Evolutionary conservation across 2,797 vertebrate genomes (phyloP).

Genomic region (Myoxocephalus aenaeus): DNA sequence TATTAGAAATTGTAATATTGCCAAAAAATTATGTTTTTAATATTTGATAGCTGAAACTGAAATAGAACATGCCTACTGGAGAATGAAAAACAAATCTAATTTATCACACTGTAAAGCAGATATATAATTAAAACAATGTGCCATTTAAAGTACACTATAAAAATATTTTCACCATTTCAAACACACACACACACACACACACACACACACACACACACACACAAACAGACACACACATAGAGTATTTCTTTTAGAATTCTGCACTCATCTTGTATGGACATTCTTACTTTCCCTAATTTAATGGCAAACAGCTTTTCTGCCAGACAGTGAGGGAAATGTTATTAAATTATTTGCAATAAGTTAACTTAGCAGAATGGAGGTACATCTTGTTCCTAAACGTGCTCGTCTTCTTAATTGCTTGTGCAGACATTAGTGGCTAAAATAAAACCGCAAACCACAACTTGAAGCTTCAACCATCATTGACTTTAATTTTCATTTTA

Average conservation of each 20-base stretch:
- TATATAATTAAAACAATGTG: background rate
- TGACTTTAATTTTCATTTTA: slow-evolving; percentile 29
- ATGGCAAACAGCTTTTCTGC: slow-evolving; percentile 23
- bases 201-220: too few species aligned
- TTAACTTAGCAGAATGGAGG: slow-evolving; percentile 20
- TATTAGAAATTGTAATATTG: background rate
- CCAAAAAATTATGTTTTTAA: background rate
- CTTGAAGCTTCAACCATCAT: slow-evolving; percentile 5
- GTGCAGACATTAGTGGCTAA: slow-evolving; percentile 17
- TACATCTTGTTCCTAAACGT: background rate
- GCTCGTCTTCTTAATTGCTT: slow-evolving; percentile 7
- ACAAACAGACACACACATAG: too few species aligned
- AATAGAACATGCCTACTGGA: background rate
- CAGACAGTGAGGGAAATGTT: background rate
- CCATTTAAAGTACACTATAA: background rate
- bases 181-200: too few species aligned
- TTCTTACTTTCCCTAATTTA: slow-evolving; percentile 3
- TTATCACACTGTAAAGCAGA: background rate
- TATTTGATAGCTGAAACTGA: background rate
- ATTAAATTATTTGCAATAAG: slow-evolving; percentile 13
- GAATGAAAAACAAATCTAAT: background rate
- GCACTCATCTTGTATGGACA: slow-evolving; percentile 1
- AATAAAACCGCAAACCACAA: slow-evolving; percentile 15
- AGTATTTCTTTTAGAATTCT: background rate
- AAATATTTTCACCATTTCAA: background rate